Percentiles rank a stretch among this genome's conserved stretches.
These are phyloP conservation scores for Crotalus tigris DNA, from an alignment of 2,113 vertebrate species.

Conservation along the genomic window DNA sequence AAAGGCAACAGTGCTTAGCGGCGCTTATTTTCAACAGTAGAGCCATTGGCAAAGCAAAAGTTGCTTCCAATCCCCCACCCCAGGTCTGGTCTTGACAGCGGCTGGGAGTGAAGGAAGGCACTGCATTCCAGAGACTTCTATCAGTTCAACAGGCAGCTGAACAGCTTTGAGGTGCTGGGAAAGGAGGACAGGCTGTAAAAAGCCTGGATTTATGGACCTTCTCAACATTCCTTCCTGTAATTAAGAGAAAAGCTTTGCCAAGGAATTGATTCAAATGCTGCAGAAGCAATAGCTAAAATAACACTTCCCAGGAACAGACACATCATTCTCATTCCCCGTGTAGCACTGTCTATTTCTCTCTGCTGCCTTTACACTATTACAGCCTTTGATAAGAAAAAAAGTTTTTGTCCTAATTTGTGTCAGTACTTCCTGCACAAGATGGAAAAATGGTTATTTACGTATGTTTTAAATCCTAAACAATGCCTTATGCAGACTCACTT, in stretches of 20 bases:
- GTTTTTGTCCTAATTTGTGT: background rate
- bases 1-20: background rate
- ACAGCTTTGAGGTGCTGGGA: background rate
- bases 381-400: background rate
- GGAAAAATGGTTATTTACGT: background rate
- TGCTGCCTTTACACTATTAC: background rate
- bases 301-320: background rate
- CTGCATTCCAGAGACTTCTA: background rate
- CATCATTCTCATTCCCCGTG: background rate
- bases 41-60: background rate
- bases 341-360: background rate
- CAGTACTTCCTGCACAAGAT: background rate
- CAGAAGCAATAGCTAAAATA: background rate
- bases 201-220: background rate
- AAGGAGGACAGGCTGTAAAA: background rate
- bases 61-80: background rate
- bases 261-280: background rate
- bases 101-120: background rate
- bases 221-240: background rate
- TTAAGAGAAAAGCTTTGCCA: background rate
- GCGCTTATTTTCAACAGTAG: background rate
- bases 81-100: background rate
- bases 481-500: background rate
- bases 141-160: background rate
- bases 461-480: background rate